Conservation (phyloP, 2,113 vertebrate genomes). For the Sialia sialis region DNA sequence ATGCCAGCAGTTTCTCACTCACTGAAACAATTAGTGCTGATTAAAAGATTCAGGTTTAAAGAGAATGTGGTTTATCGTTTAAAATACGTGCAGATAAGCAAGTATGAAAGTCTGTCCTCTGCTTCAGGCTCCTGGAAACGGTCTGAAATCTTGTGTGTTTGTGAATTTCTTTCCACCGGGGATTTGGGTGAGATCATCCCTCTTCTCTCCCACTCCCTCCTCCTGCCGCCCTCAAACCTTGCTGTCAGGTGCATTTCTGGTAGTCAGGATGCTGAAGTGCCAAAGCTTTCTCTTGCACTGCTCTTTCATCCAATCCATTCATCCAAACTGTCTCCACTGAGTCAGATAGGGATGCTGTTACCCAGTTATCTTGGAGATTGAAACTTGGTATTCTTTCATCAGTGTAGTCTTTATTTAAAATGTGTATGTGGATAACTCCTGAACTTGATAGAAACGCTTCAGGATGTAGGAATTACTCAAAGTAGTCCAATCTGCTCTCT, state of each 20-base stretch:
- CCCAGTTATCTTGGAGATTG: background rate
- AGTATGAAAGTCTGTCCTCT: background rate
- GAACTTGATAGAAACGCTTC: background rate
- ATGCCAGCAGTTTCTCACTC: background rate
- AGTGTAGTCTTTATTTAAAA: background rate
- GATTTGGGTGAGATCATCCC: accelerated
- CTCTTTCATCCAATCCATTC: background rate
- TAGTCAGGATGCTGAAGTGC: background rate
- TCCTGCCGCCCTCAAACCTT: background rate
- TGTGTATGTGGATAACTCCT: accelerated
- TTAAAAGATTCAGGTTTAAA: background rate
- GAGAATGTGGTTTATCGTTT: background rate
- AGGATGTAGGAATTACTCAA: background rate
- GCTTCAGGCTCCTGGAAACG: background rate
- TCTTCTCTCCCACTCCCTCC: background rate
- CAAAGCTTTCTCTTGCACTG: background rate
- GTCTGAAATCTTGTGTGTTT: background rate
- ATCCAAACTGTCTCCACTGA: background rate
- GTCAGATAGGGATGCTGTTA: background rate
- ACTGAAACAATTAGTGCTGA: background rate
- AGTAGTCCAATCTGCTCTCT: background rate
- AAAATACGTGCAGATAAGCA: background rate
- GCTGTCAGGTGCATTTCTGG: background rate
- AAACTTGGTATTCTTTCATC: background rate
- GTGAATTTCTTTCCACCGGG: background rate